Evolutionary conservation across 64 coral and sea anemone genomes (phyloP).

Genomic region (Dendrophyllia cribrosa): DNA sequence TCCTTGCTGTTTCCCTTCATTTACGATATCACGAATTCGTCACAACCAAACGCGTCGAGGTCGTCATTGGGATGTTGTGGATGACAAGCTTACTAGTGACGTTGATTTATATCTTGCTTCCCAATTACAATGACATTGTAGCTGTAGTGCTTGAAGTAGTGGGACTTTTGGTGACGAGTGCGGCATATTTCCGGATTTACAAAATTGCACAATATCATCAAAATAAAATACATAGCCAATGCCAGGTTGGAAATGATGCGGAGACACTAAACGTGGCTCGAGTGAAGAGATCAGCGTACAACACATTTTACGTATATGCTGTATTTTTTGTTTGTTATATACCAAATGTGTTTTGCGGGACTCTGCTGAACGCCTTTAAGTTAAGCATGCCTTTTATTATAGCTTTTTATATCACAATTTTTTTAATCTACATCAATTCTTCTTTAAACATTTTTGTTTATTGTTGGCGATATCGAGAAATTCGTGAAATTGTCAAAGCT

Average conservation of each 20-base stretch:
- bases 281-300: constrained; percentile 1
- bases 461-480: constrained; percentile 60
- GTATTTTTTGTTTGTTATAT: constrained; percentile 20
- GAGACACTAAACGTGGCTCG: neutral
- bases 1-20: constrained; percentile 36
- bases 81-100: neutral
- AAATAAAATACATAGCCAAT: constrained; percentile 43
- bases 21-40: constrained; percentile 50
- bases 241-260: constrained; percentile 7
- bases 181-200: constrained; percentile 21
- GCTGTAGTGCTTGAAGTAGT: constrained; percentile 26
- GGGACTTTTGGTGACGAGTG: neutral
- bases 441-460: constrained; percentile 52
- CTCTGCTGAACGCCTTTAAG: neutral
- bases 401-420: constrained; percentile 11
- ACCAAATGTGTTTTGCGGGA: constrained; percentile 7
- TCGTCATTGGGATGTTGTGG: constrained; percentile 17
- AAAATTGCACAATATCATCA: constrained; percentile 40
- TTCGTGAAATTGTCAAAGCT: constrained; percentile 23
- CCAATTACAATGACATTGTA: neutral
- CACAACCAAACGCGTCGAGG: neutral
- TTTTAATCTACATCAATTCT: constrained; percentile 48
- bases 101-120: neutral
- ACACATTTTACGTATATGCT: constrained; percentile 21
- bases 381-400: neutral